Base-by-base conservation (phyloP, 2,888 invertebrate species). In the Sarcophaga subvicina region DNA sequence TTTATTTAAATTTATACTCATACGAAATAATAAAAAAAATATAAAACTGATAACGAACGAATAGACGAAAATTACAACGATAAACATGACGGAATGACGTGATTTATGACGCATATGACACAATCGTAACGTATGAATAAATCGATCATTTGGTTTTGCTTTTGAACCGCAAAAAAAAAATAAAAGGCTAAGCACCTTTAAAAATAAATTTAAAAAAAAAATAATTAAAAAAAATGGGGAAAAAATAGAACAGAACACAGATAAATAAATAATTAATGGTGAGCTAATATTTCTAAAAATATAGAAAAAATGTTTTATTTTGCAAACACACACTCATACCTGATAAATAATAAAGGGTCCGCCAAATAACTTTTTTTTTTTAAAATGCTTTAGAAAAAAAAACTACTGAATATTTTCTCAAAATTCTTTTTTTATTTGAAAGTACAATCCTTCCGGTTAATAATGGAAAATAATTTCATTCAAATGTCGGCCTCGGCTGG, bases 61-160 rank as follows among this genome's bases (percentile, higher is more conserved):
- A 22, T n/a, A 80, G 60, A 54, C 27, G 73, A 72, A 80, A 64
- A 80, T 80, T 67, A 80, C 45, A 80, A 25, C 20, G 45, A 70
- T 11, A 69, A 81, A 63, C 63, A 81, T 81, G 20, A 63, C 63
- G 17, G 22, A 20, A 63, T 81, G 69, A 81, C 75, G 81, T 81
- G 67, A 69, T 37, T 75, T 70, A 69, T 75, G 69, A 81, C 69
- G 75, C 75, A 75, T 70, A 69, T 75, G 75, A 69, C 75, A 81
- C 75, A 54, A 62, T 49, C n/a, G 14, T 37, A 62, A 47, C 25
- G 37, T 64, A 45, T 73, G 67, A 69, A 62, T 59, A 22, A 22
- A 77, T 59, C 5, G 14, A 47, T n/a, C 37, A 22, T n/a, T 14
- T 14, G 3, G 4, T 20, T 4, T 3, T 37, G 47, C 12, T 37